Conservation (phyloP, 2,888 invertebrate genomes). For the Acanthosepion esculentum region DNA sequence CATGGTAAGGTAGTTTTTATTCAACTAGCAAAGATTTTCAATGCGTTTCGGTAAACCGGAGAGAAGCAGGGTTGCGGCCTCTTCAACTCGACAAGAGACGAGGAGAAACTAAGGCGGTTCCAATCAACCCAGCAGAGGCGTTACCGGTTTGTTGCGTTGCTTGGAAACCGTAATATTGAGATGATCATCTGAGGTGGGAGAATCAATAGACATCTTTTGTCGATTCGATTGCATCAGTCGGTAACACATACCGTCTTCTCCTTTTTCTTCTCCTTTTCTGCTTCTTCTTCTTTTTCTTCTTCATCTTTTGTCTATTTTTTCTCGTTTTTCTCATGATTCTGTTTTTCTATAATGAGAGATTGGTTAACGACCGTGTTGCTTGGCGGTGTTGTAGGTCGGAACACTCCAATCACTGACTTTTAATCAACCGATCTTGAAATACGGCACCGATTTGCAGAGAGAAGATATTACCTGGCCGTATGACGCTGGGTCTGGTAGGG, state of each 20-base stretch:
- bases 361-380: background rate
- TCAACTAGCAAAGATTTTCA: background rate
- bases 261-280: background rate
- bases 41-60: background rate
- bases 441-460: background rate
- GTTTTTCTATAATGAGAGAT: background rate
- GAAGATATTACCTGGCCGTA: background rate
- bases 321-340: background rate
- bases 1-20: background rate
- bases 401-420: background rate
- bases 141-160: background rate
- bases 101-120: background rate
- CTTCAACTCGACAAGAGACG: background rate
- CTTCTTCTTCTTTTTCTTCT: background rate
- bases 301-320: background rate
- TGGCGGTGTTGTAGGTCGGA: background rate
- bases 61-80: background rate
- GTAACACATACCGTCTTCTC: background rate
- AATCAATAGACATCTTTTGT: conserved; percentile 6
- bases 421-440: background rate
- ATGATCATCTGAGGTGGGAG: background rate
- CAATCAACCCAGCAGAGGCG: background rate
- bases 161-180: background rate
- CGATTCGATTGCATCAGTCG: background rate
- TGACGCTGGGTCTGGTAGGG: background rate